A percentile compares a stretch with the other conserved stretches of the same genome.
These are phyloP conservation scores for Ascaphus truei DNA, from an alignment of 2,113 vertebrate species.

Conservation along the genomic window DNA sequence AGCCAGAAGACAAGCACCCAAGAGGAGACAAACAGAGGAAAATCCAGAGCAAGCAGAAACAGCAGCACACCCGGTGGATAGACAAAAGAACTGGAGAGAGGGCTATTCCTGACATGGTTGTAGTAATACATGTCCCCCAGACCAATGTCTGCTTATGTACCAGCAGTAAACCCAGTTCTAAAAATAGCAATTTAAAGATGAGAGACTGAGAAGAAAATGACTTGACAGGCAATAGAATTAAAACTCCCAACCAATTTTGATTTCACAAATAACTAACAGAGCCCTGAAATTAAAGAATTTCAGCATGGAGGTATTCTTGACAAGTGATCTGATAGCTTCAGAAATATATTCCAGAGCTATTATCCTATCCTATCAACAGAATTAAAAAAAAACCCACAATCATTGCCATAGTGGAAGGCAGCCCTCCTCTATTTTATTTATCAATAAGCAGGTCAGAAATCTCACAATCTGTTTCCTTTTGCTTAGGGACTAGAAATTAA, in stretches of 20 bases:
- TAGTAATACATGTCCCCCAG: no score
- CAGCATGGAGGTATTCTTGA: conserved; percentile 41
- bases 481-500: background rate
- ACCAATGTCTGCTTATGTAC: no score
- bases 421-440: background rate
- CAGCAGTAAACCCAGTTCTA: no score
- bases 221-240: conserved; percentile 58
- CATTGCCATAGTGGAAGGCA: background rate
- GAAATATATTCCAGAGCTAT: conserved; percentile 40
- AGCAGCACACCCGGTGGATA: no score
- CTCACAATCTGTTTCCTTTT: background rate
- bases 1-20: no score
- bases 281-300: conserved; percentile 53
- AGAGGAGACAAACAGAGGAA: no score
- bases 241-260: conserved; percentile 45
- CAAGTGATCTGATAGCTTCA: conserved; percentile 28
- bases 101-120: no score
- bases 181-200: conserved; percentile 22
- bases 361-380: background rate
- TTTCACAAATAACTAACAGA: conserved; percentile 45
- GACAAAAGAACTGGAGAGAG: no score
- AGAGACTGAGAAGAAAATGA: conserved; percentile 49
- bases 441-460: background rate
- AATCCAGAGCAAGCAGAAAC: no score
- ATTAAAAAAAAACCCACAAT: conserved; percentile 10